Base-by-base conservation (phyloP, 1,140 invertebrate species). In the Adoxophyes honmai region DNA sequence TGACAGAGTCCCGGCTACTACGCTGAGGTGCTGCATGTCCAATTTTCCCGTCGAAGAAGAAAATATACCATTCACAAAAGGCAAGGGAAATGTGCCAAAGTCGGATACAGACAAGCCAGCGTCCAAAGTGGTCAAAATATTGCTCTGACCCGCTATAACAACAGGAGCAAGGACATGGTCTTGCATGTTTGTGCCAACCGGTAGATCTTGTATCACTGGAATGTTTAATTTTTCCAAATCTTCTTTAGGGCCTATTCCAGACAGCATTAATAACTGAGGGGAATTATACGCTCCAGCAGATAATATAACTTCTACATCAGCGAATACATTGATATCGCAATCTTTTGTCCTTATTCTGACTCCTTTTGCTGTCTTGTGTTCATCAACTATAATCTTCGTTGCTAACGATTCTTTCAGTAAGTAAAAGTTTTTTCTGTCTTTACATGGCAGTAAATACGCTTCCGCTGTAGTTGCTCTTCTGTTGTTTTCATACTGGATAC, bases 191-290 rank as follows among this genome's bases (percentile, higher is more conserved):
- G 1, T 2, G 7, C 42, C 42, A 21, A 48, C 42, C 21, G 42
- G 42, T 18, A 48, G 21, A 18, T 48, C 11, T 5, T n/a, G n/a
- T 1, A 38, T 6, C 1, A 38, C 1, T 1, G n/a, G 10, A 1
- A 38, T 38, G 11, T 13, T 11, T 5, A 38, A 6, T 2, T 6
- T 6, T 1, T 38, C 13, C 13, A 38, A 38, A 13, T 38, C n/a
- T 14, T 38, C 11, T 13, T 77, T 85, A 0, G 93, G 92, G 8
- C 94, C 94, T 18, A 95, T 90, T 10, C 94, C 94, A 11, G 93
- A 94, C 1, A 94, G 76, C 78, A 95, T 89, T 15, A 95, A 81
- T 6, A 95, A 62, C 69, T 94, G 92, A 1, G 93, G 93, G 6
- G 92, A 92, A 64, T 92, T 90, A 11, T 93, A 89, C 1, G 90